A percentile compares a stretch with the other conserved stretches of the same genome.
Evolutionary conservation across 2,797 vertebrate genomes (phyloP).

Genomic region (Sciurus carolinensis): DNA sequence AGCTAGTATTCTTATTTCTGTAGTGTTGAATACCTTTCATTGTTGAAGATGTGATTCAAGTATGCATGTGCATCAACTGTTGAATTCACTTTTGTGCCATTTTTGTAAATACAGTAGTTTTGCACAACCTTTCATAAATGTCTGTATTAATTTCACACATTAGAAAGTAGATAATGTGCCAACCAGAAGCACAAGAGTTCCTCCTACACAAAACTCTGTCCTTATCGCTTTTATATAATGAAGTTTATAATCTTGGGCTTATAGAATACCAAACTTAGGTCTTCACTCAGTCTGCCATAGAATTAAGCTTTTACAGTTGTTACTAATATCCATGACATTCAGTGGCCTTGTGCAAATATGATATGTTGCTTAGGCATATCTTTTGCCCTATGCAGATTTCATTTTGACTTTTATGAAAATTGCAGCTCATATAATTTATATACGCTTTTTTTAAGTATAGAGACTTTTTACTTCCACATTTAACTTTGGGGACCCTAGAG

Average conservation of each 20-base stretch:
- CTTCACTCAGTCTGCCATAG: conserved; percentile 70
- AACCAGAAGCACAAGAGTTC: conserved; percentile 90
- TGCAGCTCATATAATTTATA: conserved; percentile 76
- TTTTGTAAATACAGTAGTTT: conserved; percentile 99
- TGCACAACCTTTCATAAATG: conserved; percentile 95
- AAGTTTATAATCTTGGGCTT: conserved; percentile 81
- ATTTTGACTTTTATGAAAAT: conserved; percentile 77
- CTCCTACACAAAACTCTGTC: conserved; percentile 84
- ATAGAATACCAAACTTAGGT: conserved; percentile 75
- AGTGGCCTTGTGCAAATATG: conserved; percentile 81
- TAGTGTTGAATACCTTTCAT: conserved; percentile 90
- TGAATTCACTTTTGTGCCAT: conserved; percentile 98
- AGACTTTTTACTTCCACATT: conserved; percentile 77
- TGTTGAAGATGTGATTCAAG: conserved; percentile 91
- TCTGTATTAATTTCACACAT: conserved; percentile 89
- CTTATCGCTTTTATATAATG: conserved; percentile 86
- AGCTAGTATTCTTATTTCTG: conserved; percentile 90
- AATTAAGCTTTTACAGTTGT: conserved; percentile 79
- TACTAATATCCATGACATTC: conserved; percentile 65
- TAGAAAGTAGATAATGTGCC: conserved; percentile 90
- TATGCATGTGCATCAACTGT: conserved; percentile 96
- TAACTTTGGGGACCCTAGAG: conserved; percentile 57
- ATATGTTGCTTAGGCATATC: conserved; percentile 80
- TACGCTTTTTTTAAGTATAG: conserved; percentile 70
- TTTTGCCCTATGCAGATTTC: conserved; percentile 82